These are phyloP conservation scores for Takifugu ocellatus DNA, from an alignment of 2,797 vertebrate species.

Conservation along the genomic window DNA sequence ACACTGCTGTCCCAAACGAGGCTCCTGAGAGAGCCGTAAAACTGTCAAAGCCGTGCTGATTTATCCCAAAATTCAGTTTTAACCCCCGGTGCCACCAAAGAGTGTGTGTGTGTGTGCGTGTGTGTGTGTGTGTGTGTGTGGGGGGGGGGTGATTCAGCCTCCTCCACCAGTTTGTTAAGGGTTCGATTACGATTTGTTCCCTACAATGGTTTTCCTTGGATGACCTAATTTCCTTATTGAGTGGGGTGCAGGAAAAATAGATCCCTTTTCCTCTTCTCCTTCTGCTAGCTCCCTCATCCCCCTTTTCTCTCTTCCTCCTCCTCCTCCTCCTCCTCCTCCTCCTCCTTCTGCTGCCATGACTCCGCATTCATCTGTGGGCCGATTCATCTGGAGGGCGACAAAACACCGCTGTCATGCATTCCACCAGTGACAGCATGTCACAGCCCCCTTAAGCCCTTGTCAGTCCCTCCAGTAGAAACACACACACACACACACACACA, in stretches of 20 bases:
- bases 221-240: constrained; percentile 75
- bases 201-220: constrained; percentile 64
- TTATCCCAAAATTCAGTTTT: constrained; percentile 59
- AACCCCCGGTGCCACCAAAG: constrained; percentile 15
- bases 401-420: constrained; percentile 68
- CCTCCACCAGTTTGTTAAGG: constrained; percentile 68
- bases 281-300: constrained; percentile 8
- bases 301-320: constrained; percentile 9
- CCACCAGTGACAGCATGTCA: constrained; percentile 62
- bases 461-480: constrained; percentile 30
- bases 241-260: constrained; percentile 19
- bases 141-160: constrained; percentile 21
- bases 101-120: background rate
- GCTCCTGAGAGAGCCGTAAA: constrained; percentile 67
- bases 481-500: constrained; percentile 4
- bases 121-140: constrained; percentile 4
- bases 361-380: constrained; percentile 55
- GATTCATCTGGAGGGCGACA: constrained; percentile 59
- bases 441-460: constrained; percentile 54
- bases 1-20: constrained; percentile 66
- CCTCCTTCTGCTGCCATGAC: constrained; percentile 52
- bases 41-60: constrained; percentile 61
- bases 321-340: constrained; percentile 21
- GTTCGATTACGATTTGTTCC: constrained; percentile 76
- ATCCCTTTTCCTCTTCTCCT: constrained; percentile 20